Evolutionary conservation across 2,888 invertebrate species (phyloP), one percentile per base, ranked within the genome.

Genomic region (Cremastinae sp.): DNA sequence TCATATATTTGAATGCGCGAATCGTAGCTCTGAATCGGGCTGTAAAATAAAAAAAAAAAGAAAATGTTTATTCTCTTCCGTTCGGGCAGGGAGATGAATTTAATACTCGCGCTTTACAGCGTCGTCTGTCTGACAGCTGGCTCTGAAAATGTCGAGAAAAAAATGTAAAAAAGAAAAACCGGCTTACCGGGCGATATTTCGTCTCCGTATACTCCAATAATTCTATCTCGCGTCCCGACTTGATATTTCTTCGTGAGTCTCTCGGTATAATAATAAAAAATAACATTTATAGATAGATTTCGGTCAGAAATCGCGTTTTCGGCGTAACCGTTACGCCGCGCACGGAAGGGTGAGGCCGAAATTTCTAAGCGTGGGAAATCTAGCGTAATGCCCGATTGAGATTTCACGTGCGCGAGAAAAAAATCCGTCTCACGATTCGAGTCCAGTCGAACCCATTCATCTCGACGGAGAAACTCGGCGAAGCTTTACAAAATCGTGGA

Each of bases 281-380:
- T n/a, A n/a, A n/a, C n/a, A 53, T 54, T 59, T 34, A 43, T 45
- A n/a, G 1, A 47, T 38, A 34, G 43, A 8, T 54, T 22, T 51
- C 41, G 51, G 22, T 36, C 14, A 28, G 20, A 66, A 71, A 66
- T 45, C 18, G 45, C 61, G 36, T 53, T 71, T 36, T 43, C 10
- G 28, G 59, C 65, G 61, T 75, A 66, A 71, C 66, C 71, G 75
- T 62, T 34, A 66, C 68, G 72, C 61, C 38, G 14, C 62, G 61
- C 28, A 3, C 69, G 69, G 64, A 73, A 77, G 76, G 73, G 76
- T 70, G 69, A 9, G 66, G 68, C 64, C 51, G 68, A 69, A 54
- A 43, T 64, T 69, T 58, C 68, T 34, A 53, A 82, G 76, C 86
- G 85, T 86, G 86, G 85, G 86, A 86, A 86, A 82, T 65, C 78